Conservation (phyloP, 1,140 invertebrate genomes). For the Batillaria attramentaria region DNA sequence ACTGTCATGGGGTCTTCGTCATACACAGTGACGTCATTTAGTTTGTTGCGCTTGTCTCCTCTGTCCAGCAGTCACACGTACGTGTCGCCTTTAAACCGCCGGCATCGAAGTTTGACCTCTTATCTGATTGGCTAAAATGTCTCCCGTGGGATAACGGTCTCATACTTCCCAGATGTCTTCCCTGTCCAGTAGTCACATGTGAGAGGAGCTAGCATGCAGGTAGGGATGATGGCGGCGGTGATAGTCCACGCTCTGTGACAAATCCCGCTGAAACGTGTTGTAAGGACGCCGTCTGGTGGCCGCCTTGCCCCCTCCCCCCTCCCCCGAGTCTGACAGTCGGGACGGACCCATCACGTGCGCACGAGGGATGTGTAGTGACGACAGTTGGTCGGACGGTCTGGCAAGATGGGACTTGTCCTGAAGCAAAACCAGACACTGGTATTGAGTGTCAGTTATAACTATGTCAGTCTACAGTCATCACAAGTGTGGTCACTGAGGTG, state of each 20-base stretch:
- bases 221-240: slow-evolving; percentile 36
- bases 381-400: slow-evolving; percentile 12
- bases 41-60: too few relatives aligned
- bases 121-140: too few relatives aligned
- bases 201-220: slow-evolving; percentile 29
- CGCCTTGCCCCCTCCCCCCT: background rate
- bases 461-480: background rate
- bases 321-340: background rate
- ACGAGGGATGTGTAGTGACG: slow-evolving; percentile 26
- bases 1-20: too few relatives aligned
- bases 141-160: too few relatives aligned
- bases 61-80: too few relatives aligned
- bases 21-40: too few relatives aligned
- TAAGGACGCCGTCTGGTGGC: slow-evolving; percentile 28
- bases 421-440: too few relatives aligned
- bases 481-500: too few relatives aligned
- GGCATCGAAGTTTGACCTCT: too few relatives aligned
- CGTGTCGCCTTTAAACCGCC: too few relatives aligned
- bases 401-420: slow-evolving; percentile 33
- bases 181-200: too few relatives aligned
- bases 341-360: slow-evolving; percentile 10
- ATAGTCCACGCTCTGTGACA: slow-evolving; percentile 34
- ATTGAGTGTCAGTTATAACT: background rate
- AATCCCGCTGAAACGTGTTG: slow-evolving; percentile 42
- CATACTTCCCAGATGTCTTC: too few relatives aligned